phyloP scores from a whole-genome alignment of 2,797 vertebrate genomes.

The Sarcophilus harrisii region DNA sequence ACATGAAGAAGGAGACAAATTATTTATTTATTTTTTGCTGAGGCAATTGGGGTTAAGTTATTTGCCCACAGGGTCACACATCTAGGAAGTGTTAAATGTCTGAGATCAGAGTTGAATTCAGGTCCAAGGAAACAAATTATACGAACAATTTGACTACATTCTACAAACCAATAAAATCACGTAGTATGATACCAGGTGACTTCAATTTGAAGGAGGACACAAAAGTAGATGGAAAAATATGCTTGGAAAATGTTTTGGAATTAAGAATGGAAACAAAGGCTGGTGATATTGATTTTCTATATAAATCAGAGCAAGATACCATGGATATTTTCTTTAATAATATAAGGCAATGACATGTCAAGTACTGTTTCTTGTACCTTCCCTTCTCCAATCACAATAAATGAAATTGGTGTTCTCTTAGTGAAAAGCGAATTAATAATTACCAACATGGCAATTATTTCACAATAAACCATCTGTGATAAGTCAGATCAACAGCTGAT shows the following conservation, averaged over 20 bases:
- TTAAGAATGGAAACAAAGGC: background rate
- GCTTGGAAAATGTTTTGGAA: background rate
- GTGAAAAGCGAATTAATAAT: background rate
- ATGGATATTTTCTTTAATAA: background rate
- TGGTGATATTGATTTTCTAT: background rate
- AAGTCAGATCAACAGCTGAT: background rate
- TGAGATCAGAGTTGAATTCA: too few relatives aligned
- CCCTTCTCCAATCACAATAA: background rate
- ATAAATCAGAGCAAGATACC: background rate
- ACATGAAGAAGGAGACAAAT: background rate
- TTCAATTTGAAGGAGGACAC: background rate
- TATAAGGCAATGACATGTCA: background rate
- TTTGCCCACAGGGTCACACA: too few relatives aligned
- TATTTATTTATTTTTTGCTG: too few relatives aligned
- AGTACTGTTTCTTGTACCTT: background rate
- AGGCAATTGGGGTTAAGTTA: too few relatives aligned
- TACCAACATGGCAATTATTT: background rate
- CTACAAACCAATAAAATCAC: background rate
- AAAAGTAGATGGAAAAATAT: background rate
- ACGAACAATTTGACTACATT: background rate
- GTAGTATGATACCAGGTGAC: background rate
- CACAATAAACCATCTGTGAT: background rate
- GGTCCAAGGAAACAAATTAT: background rate
- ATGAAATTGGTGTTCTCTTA: background rate
- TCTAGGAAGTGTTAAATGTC: too few relatives aligned